A percentile compares a stretch with the other conserved stretches of the same genome.
phyloP scores from a whole-genome alignment of 92 coral and sea anemone species.

The Zoanthus sansibaricus region DNA sequence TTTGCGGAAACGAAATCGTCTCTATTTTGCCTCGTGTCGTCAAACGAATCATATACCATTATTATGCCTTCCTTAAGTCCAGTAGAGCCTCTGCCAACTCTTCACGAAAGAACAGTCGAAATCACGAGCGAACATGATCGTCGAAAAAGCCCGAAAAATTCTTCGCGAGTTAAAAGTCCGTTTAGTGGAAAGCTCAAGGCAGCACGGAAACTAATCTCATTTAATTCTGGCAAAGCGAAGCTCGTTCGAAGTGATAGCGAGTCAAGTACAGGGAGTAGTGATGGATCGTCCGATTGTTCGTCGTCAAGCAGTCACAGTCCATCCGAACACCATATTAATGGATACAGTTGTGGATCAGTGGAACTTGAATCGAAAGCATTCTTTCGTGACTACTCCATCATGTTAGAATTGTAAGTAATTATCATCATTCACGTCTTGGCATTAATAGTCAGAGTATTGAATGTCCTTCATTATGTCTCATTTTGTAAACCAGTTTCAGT shows the following conservation, averaged over 20 bases:
- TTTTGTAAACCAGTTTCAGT: background rate
- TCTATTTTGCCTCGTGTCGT: background rate
- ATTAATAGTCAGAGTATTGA: no score
- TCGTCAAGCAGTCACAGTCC: conserved; percentile 5
- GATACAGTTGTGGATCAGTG: conserved; percentile 33
- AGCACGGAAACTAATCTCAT: conserved; percentile 74
- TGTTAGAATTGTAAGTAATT: conserved; percentile 86
- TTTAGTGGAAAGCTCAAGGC: conserved; percentile 78
- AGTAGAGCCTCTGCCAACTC: conserved; percentile 30
- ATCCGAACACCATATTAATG: conserved; percentile 18
- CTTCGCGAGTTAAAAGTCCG: conserved; percentile 52
- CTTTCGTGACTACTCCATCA: conserved; percentile 85
- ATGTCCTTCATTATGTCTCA: no score
- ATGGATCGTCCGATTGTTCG: conserved; percentile 32
- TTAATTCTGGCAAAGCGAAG: conserved; percentile 64
- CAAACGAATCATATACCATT: background rate
- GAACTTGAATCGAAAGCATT: conserved; percentile 61
- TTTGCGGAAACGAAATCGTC: conserved; percentile 25
- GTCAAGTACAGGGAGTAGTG: conserved; percentile 26
- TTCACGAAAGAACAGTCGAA: conserved; percentile 24
- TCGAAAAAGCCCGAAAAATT: conserved; percentile 47
- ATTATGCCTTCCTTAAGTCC: conserved; percentile 76
- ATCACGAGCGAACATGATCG: background rate
- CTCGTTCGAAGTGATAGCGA: conserved; percentile 57
- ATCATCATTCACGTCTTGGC: background rate